Conservation (phyloP, 2,888 invertebrate species). For the Rotaria macrura region DNA sequence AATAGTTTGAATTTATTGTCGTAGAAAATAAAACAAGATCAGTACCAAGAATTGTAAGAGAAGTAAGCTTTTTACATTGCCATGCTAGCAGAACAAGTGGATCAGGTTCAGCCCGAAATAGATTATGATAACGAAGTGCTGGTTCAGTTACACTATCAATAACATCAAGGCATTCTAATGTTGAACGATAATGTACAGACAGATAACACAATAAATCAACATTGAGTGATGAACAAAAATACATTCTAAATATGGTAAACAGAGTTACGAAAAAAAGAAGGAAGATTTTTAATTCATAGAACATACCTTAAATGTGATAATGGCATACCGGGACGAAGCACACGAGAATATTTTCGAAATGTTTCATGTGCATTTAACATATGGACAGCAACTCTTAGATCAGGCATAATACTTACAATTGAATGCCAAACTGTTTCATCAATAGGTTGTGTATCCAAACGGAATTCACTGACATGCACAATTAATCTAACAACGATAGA, state of each 20-base stretch:
- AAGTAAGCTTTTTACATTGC: conserved; percentile 31
- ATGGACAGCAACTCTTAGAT: conserved; percentile 29
- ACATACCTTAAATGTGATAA: conserved; percentile 23
- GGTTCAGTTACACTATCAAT: conserved; percentile 30
- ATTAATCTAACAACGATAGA: neutral
- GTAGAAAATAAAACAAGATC: neutral
- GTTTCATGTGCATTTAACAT: conserved; percentile 28
- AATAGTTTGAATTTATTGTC: neutral
- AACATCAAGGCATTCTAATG: conserved; percentile 30
- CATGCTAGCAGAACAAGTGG: conserved; percentile 32
- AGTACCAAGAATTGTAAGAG: conserved; percentile 16
- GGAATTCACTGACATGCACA: conserved; percentile 7
- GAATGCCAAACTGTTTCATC: conserved; percentile 3
- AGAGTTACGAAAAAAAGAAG: too few species aligned
- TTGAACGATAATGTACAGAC: conserved; percentile 26
- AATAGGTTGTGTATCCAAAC: neutral
- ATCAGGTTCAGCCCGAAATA: conserved; percentile 26
- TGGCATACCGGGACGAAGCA: conserved; percentile 24
- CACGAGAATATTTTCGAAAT: conserved; percentile 7
- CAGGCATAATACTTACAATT: neutral
- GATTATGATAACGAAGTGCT: conserved; percentile 30
- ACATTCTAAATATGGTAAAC: conserved; percentile 21
- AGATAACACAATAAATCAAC: conserved; percentile 27
- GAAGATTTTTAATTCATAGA: neutral
- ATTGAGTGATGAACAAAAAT: conserved; percentile 33